Evolutionary conservation across 2,797 vertebrate species (phyloP).

Genomic region (Gallinago solitaria): DNA sequence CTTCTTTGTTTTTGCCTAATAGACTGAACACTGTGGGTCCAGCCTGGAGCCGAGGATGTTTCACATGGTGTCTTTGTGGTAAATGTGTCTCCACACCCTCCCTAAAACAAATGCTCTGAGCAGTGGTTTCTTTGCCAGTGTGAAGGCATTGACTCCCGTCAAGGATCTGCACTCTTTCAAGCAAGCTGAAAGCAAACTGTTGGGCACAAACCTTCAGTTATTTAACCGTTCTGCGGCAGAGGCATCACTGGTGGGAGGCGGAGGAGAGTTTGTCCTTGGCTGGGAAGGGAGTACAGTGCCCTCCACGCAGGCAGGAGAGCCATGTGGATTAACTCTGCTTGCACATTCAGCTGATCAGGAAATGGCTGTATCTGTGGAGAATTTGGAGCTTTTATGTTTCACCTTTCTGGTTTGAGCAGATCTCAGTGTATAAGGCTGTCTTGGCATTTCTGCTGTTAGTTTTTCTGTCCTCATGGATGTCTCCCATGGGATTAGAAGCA

Average conservation of each 20-base stretch:
- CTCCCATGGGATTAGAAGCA: not conserved
- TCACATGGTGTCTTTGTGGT: not conserved
- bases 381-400: not conserved
- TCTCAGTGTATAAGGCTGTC: not conserved
- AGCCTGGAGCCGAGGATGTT: not conserved
- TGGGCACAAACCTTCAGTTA: not conserved
- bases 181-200: not conserved
- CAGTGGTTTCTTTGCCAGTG: not conserved
- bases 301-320: not conserved
- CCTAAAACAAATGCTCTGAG: not conserved
- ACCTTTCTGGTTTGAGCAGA: not conserved
- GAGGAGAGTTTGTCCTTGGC: not conserved
- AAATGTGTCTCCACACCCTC: not conserved
- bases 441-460: not conserved
- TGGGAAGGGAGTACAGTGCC: not conserved
- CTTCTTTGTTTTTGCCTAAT: not conserved
- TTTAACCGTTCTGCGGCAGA: not conserved
- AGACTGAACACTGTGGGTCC: not conserved
- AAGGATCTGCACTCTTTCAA: not conserved
- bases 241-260: not conserved
- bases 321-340: not conserved
- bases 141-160: not conserved
- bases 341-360: not conserved
- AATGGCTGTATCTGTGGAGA: not conserved
- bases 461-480: not conserved